Evolutionary conservation across 2,113 vertebrate species (phyloP).

Genomic region (Cheirogaleus medius): DNA sequence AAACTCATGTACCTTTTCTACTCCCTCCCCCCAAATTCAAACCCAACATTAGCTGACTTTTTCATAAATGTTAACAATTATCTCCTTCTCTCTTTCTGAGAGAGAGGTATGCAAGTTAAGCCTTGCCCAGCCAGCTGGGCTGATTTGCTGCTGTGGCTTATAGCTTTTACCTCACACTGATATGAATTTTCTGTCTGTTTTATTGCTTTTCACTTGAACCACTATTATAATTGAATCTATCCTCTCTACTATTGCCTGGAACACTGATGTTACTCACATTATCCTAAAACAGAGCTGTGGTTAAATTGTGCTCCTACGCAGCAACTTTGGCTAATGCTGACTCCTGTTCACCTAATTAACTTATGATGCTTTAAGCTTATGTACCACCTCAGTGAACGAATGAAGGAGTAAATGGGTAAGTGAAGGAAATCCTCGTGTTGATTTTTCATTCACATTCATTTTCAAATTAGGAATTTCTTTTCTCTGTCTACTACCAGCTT

Average conservation of each 20-base stretch:
- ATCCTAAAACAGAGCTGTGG: neutral
- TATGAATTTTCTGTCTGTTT: neutral
- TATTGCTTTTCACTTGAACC: neutral
- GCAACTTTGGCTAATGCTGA: neutral
- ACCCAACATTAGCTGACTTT: too few relatives aligned
- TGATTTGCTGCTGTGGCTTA: neutral
- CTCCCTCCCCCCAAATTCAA: too few relatives aligned
- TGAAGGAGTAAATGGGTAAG: too few relatives aligned
- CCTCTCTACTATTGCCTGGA: neutral
- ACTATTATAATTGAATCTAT: neutral
- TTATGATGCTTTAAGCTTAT: too few relatives aligned
- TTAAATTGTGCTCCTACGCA: neutral
- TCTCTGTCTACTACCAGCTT: neutral
- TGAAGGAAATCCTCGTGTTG: neutral
- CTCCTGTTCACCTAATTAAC: neutral
- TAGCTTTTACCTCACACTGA: neutral
- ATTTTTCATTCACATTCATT: neutral
- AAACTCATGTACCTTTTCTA: too few relatives aligned
- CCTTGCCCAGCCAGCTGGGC: fast-evolving
- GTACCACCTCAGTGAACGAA: neutral
- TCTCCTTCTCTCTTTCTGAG: neutral
- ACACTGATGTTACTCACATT: neutral
- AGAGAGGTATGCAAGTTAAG: neutral
- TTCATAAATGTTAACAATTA: too few relatives aligned
- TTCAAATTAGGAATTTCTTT: neutral